Percentiles rank a stretch among this genome's conserved stretches.
Conservation (phyloP, 2,113 vertebrate genomes). For the Ochotona curzoniae region DNA sequence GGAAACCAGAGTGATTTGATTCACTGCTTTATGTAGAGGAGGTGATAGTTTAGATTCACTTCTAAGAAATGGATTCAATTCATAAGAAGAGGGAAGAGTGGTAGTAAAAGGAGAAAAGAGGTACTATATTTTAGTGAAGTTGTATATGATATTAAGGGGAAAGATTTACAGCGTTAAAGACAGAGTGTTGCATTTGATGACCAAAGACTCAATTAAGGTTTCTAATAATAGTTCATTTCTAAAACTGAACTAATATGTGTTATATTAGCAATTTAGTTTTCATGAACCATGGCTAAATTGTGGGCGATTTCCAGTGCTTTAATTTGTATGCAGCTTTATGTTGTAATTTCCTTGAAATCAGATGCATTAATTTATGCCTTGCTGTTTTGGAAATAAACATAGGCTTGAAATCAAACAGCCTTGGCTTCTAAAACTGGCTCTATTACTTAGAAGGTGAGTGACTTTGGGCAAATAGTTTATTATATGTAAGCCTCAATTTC, state of each 20-base stretch:
- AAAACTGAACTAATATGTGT: slow-evolving; percentile 33
- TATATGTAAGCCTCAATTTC: neutral
- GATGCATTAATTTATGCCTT: neutral
- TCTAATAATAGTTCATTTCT: slow-evolving; percentile 31
- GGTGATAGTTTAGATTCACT: slow-evolving; percentile 28
- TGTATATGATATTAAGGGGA: neutral
- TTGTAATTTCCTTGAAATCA: slow-evolving; percentile 38
- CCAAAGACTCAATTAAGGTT: neutral
- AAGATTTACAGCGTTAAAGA: neutral
- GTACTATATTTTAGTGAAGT: neutral
- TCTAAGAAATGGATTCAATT: too few species aligned
- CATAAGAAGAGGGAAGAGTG: too few species aligned
- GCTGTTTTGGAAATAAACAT: slow-evolving; percentile 15
- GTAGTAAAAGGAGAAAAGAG: neutral
- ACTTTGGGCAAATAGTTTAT: slow-evolving; percentile 5
- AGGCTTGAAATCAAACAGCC: neutral
- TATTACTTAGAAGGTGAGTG: neutral
- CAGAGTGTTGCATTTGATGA: slow-evolving; percentile 36
- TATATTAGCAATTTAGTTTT: slow-evolving; percentile 1
- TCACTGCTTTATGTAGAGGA: slow-evolving; percentile 23
- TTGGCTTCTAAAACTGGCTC: neutral
- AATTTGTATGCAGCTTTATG: slow-evolving; percentile 5
- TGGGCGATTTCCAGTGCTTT: slow-evolving; percentile 8
- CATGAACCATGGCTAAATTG: neutral
- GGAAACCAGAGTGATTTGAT: slow-evolving; percentile 19